Evolutionary conservation across 2,888 invertebrate species (phyloP).

Genomic region (Ariolimax columbianus): DNA sequence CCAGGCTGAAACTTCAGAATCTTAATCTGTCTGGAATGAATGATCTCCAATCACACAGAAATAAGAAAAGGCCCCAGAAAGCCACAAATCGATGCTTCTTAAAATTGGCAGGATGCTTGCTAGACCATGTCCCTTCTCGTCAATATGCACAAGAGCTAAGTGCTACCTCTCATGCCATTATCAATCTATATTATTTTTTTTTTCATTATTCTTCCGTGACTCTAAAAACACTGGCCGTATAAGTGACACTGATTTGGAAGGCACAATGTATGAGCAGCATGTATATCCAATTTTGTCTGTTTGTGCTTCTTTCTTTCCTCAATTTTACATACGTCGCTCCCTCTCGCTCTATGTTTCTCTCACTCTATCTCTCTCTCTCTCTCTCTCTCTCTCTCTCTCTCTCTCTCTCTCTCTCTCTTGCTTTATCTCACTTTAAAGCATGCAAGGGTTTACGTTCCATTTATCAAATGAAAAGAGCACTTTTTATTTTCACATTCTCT

Average conservation of each 20-base stretch:
- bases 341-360: no score
- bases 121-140: background rate
- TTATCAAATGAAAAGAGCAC: no score
- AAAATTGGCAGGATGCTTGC: constrained; percentile 13
- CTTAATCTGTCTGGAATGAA: background rate
- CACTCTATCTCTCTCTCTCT: no score
- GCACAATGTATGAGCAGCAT: background rate
- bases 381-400: no score
- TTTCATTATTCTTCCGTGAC: background rate
- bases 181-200: constrained; percentile 5
- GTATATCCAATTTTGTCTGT: background rate
- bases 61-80: background rate
- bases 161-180: background rate
- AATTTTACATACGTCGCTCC: background rate
- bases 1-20: background rate
- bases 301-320: background rate
- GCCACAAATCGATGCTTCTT: constrained; percentile 1
- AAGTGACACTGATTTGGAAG: background rate
- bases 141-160: background rate
- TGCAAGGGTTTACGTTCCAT: no score
- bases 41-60: background rate
- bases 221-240: background rate
- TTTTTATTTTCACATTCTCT: no score
- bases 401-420: no score
- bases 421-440: no score